Evolutionary conservation across 2,113 vertebrate genomes (phyloP).

Genomic region (Panthera uncia): DNA sequence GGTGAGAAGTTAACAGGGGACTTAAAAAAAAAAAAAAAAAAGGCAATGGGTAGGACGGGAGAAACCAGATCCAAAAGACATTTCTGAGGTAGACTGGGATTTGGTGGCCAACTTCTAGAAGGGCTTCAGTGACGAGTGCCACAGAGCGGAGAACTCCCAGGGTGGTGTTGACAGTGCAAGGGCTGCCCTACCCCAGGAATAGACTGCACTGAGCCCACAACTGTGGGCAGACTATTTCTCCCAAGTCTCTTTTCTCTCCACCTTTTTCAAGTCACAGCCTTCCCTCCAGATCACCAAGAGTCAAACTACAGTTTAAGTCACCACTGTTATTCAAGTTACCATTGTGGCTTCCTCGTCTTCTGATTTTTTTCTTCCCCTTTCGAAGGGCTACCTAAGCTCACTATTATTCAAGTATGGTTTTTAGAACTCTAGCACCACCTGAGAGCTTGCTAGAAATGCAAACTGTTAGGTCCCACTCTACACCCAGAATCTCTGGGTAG

Average conservation of each 20-base stretch:
- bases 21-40: neutral
- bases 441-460: slow-evolving; percentile 18
- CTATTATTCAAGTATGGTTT: neutral
- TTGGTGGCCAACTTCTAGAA: neutral
- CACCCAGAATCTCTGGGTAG: neutral
- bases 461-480: neutral
- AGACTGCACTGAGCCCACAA: neutral
- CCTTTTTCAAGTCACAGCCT: neutral
- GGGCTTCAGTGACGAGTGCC: neutral
- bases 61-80: slow-evolving; percentile 17
- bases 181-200: neutral
- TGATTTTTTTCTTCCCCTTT: slow-evolving; percentile 4
- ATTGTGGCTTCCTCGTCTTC: neutral
- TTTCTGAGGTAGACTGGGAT: neutral
- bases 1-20: neutral
- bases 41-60: neutral
- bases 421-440: neutral
- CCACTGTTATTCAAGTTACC: neutral
- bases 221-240: neutral
- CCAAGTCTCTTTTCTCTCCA: neutral
- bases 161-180: neutral
- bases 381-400: neutral
- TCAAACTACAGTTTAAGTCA: neutral
- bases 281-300: neutral
- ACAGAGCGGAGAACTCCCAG: neutral